Conservation (phyloP, 2,888 invertebrate species). For the Tiliacea aurago region DNA sequence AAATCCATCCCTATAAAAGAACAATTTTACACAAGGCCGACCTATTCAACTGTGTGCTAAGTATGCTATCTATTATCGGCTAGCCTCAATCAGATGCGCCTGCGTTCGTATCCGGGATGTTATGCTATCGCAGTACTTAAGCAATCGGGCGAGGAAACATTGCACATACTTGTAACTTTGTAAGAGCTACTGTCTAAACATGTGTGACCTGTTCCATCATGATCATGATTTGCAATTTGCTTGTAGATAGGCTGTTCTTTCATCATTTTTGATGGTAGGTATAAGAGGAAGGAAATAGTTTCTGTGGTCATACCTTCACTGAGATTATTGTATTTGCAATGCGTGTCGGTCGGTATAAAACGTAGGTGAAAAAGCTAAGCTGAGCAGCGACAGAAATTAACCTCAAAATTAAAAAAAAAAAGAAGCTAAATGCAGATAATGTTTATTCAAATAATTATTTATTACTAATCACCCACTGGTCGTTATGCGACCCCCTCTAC, state of each 20-base stretch:
- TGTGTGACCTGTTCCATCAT: slow-evolving; percentile 17
- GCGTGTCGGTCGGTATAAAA: not conserved
- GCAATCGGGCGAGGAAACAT: slow-evolving; percentile 44
- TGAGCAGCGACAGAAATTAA: no score
- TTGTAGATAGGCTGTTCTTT: not conserved
- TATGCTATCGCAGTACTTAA: slow-evolving; percentile 19
- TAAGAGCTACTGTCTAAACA: slow-evolving; percentile 1
- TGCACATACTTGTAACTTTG: slow-evolving; percentile 39
- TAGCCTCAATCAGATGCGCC: slow-evolving; percentile 50
- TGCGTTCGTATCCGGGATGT: slow-evolving; percentile 51
- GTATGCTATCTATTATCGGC: slow-evolving; percentile 22
- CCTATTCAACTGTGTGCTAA: slow-evolving; percentile 6
- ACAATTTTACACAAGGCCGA: slow-evolving; percentile 3
- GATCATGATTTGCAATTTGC: not conserved
- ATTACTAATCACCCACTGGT: no score
- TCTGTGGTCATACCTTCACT: not conserved
- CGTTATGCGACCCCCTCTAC: no score
- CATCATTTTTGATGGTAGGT: not conserved
- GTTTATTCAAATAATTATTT: no score
- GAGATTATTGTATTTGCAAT: not conserved
- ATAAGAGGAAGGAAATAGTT: not conserved
- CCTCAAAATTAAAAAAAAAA: no score
- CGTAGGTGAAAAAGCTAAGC: no score
- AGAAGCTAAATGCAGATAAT: no score
- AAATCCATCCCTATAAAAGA: not conserved